Base-by-base conservation (phyloP, 1,140 invertebrate species). In the Tetranychus cinnabarinus region DNA sequence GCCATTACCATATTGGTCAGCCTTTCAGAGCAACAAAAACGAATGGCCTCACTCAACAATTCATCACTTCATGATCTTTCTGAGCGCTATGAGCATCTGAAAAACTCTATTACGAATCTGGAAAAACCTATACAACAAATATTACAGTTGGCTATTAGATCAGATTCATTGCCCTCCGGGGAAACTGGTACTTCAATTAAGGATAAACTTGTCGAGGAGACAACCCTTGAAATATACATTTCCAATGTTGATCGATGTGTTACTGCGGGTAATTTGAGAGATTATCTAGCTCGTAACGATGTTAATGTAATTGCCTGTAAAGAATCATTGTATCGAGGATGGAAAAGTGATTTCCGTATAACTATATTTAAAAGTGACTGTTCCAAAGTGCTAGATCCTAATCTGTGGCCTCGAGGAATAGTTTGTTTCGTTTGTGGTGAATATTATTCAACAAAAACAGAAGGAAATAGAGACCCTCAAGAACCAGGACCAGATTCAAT, bases 401-500 rank as follows among this genome's bases (percentile, higher is more conserved):
- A 54, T 33, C 59, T 60, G 6, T 60, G 59, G 59, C 59, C 59
- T 37, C 13, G 47, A 39, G 59, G 59, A n/a, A 52, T 60, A 15
- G 46, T 34, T 35, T 50, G 46, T 33, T 60, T 60, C 46, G 47
- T 60, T n/a, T 60, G 59, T 15, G 59, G 46, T 12, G 59, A 60
- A 54, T 60, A 60, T 54, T 60, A 60, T 60, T 52, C 59, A 35
- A 60, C 47, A 2, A 60, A 60, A 54, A 60, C 47, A 8, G 59
- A 60, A 50, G 59, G 59, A 15, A 56, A 39, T 39, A 31, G 55
- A 10, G 55, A 56, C 36, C 55, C 55, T 15, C 34, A 56, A 56
- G 55, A 56, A 36, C 34, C 34, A 2, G 55, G 55, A 37, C 34
- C 55, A 15, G 34, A 37, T 39, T 37, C 34, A 3, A 56, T 37